phyloP scores from a whole-genome alignment of 1,140 invertebrate species.

The Euwallacea similis region DNA sequence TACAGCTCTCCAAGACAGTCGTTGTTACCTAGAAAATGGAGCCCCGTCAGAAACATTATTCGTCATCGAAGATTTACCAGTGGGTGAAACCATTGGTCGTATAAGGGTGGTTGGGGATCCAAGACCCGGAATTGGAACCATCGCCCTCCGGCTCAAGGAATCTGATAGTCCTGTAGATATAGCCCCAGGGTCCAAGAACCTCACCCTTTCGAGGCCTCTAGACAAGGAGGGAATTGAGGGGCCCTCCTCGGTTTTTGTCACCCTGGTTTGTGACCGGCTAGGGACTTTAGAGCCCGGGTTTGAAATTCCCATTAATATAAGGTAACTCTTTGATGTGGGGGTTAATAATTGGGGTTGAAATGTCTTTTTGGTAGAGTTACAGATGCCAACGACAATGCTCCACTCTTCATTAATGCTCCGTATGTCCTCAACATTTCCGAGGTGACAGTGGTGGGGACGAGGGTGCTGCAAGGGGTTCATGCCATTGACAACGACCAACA shows the following conservation, averaged over 20 bases:
- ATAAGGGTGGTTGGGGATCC: slow-evolving; percentile 81
- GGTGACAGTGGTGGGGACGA: slow-evolving; percentile 79
- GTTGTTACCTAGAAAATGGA: slow-evolving; percentile 87
- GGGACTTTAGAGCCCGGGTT: slow-evolving; percentile 81
- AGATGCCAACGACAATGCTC: slow-evolving; percentile 90
- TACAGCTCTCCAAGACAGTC: slow-evolving; percentile 64
- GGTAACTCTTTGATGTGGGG: slow-evolving; percentile 13
- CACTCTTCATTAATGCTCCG: slow-evolving; percentile 78
- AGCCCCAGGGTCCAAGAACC: slow-evolving; percentile 74
- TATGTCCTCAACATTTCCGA: slow-evolving; percentile 84
- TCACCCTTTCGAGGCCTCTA: slow-evolving; percentile 74
- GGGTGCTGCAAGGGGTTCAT: slow-evolving; percentile 74
- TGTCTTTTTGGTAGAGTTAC: slow-evolving; percentile 64
- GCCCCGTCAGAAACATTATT: slow-evolving; percentile 89
- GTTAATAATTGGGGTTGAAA: not conserved
- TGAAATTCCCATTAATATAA: slow-evolving; percentile 84
- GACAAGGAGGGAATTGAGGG: slow-evolving; percentile 85
- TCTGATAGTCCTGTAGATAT: slow-evolving; percentile 76
- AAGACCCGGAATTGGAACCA: slow-evolving; percentile 66
- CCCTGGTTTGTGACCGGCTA: slow-evolving; percentile 79
- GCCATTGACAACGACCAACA: slow-evolving; percentile 85
- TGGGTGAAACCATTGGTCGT: slow-evolving; percentile 73
- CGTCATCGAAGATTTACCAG: slow-evolving; percentile 79
- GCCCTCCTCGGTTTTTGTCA: slow-evolving; percentile 81
- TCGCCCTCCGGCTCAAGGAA: slow-evolving; percentile 77